These are phyloP conservation scores for Hypomesus transpacificus DNA, from an alignment of 2,113 vertebrate genomes.

Conservation along the genomic window DNA sequence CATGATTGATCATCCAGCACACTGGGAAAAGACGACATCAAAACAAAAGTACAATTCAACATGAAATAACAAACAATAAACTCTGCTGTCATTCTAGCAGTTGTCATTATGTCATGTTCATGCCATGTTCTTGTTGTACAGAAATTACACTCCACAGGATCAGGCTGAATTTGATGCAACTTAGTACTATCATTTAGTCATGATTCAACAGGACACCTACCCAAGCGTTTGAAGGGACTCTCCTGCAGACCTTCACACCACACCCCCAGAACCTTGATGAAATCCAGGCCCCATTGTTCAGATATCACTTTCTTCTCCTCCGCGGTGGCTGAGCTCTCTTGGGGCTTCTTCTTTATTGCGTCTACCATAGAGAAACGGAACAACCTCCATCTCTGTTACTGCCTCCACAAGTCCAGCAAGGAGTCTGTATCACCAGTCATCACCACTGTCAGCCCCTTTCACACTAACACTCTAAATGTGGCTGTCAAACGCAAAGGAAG, in stretches of 20 bases:
- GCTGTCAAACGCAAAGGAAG: no score
- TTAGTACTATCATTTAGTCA: no score
- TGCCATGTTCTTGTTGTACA: no score
- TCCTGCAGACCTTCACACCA: slow-evolving; percentile 45
- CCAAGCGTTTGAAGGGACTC: slow-evolving; percentile 23
- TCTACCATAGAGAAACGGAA: no score
- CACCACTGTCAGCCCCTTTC: no score
- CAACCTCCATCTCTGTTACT: no score
- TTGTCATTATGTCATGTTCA: no score
- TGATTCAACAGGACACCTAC: slow-evolving; percentile 25
- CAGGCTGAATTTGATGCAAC: not conserved
- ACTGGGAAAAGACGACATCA: slow-evolving; percentile 28
- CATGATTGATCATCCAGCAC: slow-evolving; percentile 11
- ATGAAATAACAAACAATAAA: not conserved
- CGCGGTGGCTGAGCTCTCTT: not conserved
- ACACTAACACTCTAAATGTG: no score
- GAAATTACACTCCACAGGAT: no score
- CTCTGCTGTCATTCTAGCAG: no score
- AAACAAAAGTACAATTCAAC: not conserved
- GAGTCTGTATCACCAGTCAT: no score
- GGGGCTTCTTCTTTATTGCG: slow-evolving; percentile 27
- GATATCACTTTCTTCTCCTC: slow-evolving; percentile 17
- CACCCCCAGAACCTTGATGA: not conserved
- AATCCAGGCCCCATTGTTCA: slow-evolving; percentile 23
- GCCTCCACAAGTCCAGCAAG: no score